Conservation (phyloP, 2,797 vertebrate genomes). For the Tangara arthus region DNA sequence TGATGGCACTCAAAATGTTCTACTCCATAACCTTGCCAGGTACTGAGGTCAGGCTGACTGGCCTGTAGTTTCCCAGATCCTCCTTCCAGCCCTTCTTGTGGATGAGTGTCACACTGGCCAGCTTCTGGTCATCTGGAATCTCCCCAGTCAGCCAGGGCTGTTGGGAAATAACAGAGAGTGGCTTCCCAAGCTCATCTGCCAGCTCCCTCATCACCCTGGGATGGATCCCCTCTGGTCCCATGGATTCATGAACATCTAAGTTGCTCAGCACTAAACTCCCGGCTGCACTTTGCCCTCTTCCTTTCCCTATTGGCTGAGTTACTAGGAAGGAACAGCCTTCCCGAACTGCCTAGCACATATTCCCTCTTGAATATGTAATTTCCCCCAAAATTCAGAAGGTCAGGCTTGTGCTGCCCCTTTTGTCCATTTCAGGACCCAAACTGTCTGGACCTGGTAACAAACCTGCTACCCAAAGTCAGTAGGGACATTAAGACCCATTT, state of each 20-base stretch:
- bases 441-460: not conserved
- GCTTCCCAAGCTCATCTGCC: not conserved
- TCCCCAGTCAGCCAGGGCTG: not conserved
- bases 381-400: not conserved
- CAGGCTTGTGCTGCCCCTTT: not conserved
- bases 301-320: not conserved
- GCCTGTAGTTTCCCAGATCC: not conserved
- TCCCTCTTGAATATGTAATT: too few species aligned
- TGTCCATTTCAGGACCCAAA: not conserved
- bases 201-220: not conserved
- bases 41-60: not conserved
- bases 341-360: not conserved
- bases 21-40: not conserved
- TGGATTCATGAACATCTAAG: not conserved
- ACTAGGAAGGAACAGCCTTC: not conserved
- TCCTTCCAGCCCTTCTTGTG: not conserved
- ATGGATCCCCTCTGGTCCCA: not conserved
- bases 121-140: not conserved
- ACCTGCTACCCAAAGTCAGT: not conserved
- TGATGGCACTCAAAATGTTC: not conserved
- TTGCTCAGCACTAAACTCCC: not conserved
- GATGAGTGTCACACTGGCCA: not conserved
- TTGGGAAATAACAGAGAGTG: fast-evolving
- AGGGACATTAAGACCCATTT: not conserved
- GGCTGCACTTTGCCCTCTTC: not conserved